Conservation (phyloP, 1,140 invertebrate genomes). For the Orussus abietinus region DNA sequence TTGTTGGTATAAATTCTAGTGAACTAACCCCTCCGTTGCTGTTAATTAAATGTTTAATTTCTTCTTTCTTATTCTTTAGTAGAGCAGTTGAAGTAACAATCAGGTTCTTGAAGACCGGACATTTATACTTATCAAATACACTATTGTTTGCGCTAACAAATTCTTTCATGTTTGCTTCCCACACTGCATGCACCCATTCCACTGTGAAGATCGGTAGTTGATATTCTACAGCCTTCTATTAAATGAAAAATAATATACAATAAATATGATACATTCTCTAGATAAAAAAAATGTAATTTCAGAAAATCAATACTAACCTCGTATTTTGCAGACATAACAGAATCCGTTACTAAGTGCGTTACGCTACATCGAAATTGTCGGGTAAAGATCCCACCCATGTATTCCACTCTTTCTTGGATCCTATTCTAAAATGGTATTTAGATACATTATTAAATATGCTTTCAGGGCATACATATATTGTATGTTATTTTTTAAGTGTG, state of each 20-base stretch:
- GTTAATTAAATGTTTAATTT: constrained; percentile 68
- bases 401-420: constrained; percentile 66
- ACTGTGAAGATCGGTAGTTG: constrained; percentile 72
- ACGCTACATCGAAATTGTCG: constrained; percentile 66
- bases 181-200: constrained; percentile 76
- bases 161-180: constrained; percentile 65
- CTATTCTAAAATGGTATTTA: constrained; percentile 62
- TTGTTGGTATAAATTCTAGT: not conserved
- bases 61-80: constrained; percentile 60
- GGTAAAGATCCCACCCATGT: constrained; percentile 79
- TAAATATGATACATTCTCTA: constrained; percentile 4
- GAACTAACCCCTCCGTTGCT: constrained; percentile 67
- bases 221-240: constrained; percentile 70
- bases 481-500: not conserved
- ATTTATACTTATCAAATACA: constrained; percentile 63
- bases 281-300: constrained; percentile 12
- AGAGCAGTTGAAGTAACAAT: constrained; percentile 77
- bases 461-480: constrained; percentile 1
- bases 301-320: constrained; percentile 53
- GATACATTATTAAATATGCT: constrained; percentile 16
- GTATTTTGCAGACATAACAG: constrained; percentile 70
- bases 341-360: constrained; percentile 80
- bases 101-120: constrained; percentile 78
- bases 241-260: constrained; percentile 25
- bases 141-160: constrained; percentile 61